Percentiles rank a stretch among this genome's conserved stretches.
Conservation (phyloP, 2,888 invertebrate genomes). For the Cetonia aurata region DNA sequence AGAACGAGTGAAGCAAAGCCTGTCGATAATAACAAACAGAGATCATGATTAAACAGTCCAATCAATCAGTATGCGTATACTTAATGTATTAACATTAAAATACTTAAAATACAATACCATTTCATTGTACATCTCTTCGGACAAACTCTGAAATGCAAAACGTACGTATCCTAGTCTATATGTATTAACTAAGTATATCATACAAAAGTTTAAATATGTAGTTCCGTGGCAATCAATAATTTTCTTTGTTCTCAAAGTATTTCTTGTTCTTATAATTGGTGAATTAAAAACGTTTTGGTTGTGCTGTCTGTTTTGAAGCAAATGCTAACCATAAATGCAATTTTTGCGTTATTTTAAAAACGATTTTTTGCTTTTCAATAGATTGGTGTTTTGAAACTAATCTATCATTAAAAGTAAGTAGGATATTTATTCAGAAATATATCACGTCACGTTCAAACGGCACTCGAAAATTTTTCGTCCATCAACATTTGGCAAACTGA, state of each 20-base stretch:
- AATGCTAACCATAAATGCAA: no score
- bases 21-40: constrained; percentile 41
- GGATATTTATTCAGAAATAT: no score
- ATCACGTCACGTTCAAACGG: no score
- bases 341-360: no score
- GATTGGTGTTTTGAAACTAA: no score
- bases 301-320: no score
- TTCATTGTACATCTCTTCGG: constrained; percentile 86
- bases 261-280: no score
- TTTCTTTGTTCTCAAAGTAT: background rate
- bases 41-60: constrained; percentile 52
- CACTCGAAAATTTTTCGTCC: no score
- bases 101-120: constrained; percentile 75
- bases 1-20: constrained; percentile 43
- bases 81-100: constrained; percentile 54
- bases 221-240: constrained; percentile 20
- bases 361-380: no score
- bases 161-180: constrained; percentile 47
- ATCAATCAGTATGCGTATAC: constrained; percentile 47
- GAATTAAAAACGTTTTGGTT: no score
- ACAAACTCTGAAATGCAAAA: constrained; percentile 84
- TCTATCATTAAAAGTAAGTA: no score
- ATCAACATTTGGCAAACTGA: no score
- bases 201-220: constrained; percentile 30
- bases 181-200: constrained; percentile 36